phyloP scores from a whole-genome alignment of 2,888 invertebrate genomes.

The Pachydiplax longipennis region DNA sequence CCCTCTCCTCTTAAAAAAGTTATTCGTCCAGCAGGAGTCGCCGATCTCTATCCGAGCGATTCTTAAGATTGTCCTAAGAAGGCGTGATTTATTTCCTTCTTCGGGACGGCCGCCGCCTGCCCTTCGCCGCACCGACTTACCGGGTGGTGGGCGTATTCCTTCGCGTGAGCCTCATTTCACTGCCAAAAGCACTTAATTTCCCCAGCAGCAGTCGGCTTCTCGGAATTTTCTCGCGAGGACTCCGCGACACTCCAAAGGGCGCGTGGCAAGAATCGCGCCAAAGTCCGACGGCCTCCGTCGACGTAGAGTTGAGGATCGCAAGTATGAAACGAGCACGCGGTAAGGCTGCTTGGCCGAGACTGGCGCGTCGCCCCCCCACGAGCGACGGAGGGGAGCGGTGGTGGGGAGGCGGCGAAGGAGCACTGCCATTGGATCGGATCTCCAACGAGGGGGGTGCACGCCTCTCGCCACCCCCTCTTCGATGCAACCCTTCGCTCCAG shows the following conservation, averaged over 20 bases:
- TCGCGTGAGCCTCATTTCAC: conserved; percentile 15
- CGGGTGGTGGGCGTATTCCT: conserved; percentile 3
- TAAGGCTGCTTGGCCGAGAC: conserved; percentile 15
- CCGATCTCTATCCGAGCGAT: not conserved
- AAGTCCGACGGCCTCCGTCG: not conserved
- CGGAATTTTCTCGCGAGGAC: not conserved
- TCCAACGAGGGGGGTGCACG: not conserved
- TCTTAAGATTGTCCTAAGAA: not conserved
- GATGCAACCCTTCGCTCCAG: not conserved
- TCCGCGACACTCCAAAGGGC: too few relatives aligned
- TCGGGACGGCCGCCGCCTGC: not conserved
- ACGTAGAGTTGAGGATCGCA: not conserved
- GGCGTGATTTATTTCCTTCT: not conserved
- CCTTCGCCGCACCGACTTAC: conserved; percentile 2
- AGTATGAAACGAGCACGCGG: not conserved
- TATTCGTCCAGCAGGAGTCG: not conserved
- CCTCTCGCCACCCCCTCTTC: not conserved
- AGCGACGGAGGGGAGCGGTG: not conserved
- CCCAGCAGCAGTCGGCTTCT: not conserved
- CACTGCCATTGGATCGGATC: conserved; percentile 7
- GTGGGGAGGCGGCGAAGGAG: not conserved
- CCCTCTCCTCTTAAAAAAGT: not conserved
- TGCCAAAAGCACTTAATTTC: not conserved
- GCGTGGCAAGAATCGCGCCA: not conserved
- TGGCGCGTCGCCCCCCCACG: not conserved